Evolutionary conservation across 2,888 invertebrate species (phyloP).

Genomic region (Nemoura dubitans): DNA sequence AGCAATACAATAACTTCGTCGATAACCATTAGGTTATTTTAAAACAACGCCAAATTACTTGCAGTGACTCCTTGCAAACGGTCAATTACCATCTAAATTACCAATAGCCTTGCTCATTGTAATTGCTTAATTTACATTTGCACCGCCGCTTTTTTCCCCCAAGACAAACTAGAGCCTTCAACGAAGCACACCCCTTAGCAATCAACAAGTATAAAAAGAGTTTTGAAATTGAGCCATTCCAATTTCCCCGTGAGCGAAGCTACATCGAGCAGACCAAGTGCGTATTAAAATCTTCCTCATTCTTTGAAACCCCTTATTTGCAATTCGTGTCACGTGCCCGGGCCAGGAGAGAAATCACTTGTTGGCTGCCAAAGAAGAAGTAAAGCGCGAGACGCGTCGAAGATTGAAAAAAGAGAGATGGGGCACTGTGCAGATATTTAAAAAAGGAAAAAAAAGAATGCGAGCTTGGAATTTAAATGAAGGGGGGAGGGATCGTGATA

Average conservation of each 20-base stretch:
- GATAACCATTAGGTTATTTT: too few species aligned
- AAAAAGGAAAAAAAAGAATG: constrained; percentile 45
- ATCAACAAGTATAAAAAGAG: constrained; percentile 31
- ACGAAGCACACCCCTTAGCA: background rate
- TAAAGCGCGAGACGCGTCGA: constrained; percentile 39
- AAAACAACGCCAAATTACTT: too few species aligned
- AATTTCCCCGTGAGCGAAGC: constrained; percentile 15
- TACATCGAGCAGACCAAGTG: background rate
- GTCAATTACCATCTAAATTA: background rate
- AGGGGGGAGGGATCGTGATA: constrained; percentile 26
- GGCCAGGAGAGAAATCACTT: constrained; percentile 44
- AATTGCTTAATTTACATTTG: background rate
- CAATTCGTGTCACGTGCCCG: constrained; percentile 42
- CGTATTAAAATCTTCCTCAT: constrained; percentile 26
- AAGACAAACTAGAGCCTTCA: background rate
- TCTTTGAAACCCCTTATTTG: constrained; percentile 35
- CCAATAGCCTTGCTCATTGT: background rate
- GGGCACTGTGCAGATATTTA: constrained; percentile 41
- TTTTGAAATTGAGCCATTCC: constrained; percentile 32
- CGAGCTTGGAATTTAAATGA: constrained; percentile 47
- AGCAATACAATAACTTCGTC: too few species aligned
- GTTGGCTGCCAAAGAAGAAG: constrained; percentile 35
- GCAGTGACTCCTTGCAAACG: too few species aligned
- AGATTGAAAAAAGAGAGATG: constrained; percentile 43
- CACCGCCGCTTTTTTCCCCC: background rate